Conservation (phyloP, 2,888 invertebrate genomes). For the Osedax frankpressi region DNA sequence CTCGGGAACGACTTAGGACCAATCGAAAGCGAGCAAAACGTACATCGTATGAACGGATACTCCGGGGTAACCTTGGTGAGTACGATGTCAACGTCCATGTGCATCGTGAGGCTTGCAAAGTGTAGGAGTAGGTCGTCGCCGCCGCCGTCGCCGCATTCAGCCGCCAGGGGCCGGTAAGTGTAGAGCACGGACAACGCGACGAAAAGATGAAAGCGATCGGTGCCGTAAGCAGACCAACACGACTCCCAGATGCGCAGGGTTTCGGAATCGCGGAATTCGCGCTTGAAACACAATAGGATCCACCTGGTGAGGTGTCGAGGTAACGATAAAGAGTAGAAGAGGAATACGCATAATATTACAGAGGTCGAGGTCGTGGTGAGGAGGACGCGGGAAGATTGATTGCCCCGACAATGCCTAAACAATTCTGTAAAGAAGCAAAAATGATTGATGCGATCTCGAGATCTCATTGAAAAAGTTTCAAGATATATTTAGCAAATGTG, state of each 20-base stretch:
- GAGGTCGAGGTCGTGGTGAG: too few species aligned
- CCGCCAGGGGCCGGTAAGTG: slow-evolving; percentile 54
- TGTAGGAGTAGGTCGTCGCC: slow-evolving; percentile 77
- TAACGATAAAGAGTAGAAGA: neutral
- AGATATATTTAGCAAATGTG: too few species aligned
- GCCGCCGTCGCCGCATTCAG: slow-evolving; percentile 50
- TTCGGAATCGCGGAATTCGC: slow-evolving; percentile 77
- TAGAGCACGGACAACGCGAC: slow-evolving; percentile 81
- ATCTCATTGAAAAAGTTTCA: too few species aligned
- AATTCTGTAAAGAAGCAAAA: too few species aligned
- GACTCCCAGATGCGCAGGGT: slow-evolving; percentile 88
- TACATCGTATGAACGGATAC: too few species aligned
- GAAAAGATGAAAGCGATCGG: slow-evolving; percentile 89
- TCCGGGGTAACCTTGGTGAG: slow-evolving; percentile 72
- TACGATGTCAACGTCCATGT: slow-evolving; percentile 84
- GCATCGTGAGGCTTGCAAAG: slow-evolving; percentile 89
- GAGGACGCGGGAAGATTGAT: too few species aligned
- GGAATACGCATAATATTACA: neutral
- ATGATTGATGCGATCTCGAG: too few species aligned
- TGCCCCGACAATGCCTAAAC: too few species aligned
- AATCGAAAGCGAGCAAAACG: too few species aligned
- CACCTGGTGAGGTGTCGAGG: slow-evolving; percentile 49
- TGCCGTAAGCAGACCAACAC: slow-evolving; percentile 91
- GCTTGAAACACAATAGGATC: slow-evolving; percentile 75
- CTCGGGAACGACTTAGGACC: too few species aligned